A percentile compares a stretch with the other conserved stretches of the same genome.
phyloP scores from a whole-genome alignment of 2,113 vertebrate genomes.

The Dermatemys mawii region DNA sequence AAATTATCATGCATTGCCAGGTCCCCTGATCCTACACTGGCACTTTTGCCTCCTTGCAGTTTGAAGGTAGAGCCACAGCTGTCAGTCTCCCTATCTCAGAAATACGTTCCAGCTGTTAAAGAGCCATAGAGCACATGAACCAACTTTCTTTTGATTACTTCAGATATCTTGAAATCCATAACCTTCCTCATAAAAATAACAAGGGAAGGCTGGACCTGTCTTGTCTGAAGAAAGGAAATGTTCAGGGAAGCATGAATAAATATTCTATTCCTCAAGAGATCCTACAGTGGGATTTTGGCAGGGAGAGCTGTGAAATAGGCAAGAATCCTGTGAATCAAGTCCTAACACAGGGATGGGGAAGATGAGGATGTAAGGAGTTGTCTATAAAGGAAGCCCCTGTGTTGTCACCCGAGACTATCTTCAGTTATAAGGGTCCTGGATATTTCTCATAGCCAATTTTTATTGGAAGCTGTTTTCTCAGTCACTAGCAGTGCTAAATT shows the following conservation, averaged over 20 bases:
- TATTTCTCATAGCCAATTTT: neutral
- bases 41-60: neutral
- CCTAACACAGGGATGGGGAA: neutral
- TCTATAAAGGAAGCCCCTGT: neutral
- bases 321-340: neutral
- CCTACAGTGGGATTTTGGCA: neutral
- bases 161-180: neutral
- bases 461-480: neutral
- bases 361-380: neutral
- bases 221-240: conserved; percentile 52
- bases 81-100: neutral
- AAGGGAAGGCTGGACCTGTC: conserved; percentile 17
- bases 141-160: conserved; percentile 57
- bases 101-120: neutral
- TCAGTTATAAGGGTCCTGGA: neutral
- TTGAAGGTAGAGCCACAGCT: neutral
- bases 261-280: conserved; percentile 47
- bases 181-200: conserved; percentile 6
- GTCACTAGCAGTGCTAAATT: neutral
- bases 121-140: neutral
- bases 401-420: neutral
- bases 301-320: neutral
- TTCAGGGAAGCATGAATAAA: conserved; percentile 59
- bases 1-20: neutral
- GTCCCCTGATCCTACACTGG: neutral